Evolutionary conservation across 2,113 vertebrate species (phyloP).

Genomic region (Megaleporinus macrocephalus): DNA sequence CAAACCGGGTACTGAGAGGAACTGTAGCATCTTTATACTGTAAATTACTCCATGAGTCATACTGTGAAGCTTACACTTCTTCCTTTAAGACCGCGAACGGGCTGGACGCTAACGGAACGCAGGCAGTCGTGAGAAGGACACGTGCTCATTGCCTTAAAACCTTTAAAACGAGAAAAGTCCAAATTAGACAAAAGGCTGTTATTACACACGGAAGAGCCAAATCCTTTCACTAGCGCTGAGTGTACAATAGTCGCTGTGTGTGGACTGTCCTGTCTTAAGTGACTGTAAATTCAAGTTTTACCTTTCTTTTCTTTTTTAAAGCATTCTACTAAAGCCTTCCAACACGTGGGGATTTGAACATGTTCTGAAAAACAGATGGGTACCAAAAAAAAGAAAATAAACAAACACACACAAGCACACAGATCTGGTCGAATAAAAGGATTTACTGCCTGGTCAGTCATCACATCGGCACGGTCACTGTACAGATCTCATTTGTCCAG

Average conservation of each 20-base stretch:
- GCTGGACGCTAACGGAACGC: background rate
- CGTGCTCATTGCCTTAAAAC: slow-evolving; percentile 54
- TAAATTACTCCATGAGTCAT: slow-evolving; percentile 38
- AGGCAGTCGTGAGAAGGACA: slow-evolving; percentile 15
- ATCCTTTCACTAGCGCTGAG: slow-evolving; percentile 10
- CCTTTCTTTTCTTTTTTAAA: background rate
- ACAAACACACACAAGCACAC: background rate
- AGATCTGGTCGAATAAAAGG: slow-evolving; percentile 13
- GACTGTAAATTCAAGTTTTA: background rate
- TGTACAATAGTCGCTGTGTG: slow-evolving; percentile 15
- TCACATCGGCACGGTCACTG: slow-evolving; percentile 25
- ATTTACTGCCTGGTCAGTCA: slow-evolving; percentile 33
- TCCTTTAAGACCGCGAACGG: slow-evolving; percentile 27
- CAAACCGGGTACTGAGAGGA: slow-evolving; percentile 16
- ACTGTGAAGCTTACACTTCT: slow-evolving; percentile 40
- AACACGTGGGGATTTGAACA: slow-evolving; percentile 3
- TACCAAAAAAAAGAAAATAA: background rate
- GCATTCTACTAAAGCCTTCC: slow-evolving; percentile 8
- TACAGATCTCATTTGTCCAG: slow-evolving; percentile 52
- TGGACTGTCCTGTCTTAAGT: background rate
- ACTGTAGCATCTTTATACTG: slow-evolving; percentile 58
- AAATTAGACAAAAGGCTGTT: slow-evolving; percentile 43
- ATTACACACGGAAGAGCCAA: slow-evolving; percentile 27
- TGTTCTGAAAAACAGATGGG: background rate
- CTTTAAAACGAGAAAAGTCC: slow-evolving; percentile 23